phyloP scores from a whole-genome alignment of 2,113 vertebrate genomes.

The Dunckerocampus dactyliophorus region DNA sequence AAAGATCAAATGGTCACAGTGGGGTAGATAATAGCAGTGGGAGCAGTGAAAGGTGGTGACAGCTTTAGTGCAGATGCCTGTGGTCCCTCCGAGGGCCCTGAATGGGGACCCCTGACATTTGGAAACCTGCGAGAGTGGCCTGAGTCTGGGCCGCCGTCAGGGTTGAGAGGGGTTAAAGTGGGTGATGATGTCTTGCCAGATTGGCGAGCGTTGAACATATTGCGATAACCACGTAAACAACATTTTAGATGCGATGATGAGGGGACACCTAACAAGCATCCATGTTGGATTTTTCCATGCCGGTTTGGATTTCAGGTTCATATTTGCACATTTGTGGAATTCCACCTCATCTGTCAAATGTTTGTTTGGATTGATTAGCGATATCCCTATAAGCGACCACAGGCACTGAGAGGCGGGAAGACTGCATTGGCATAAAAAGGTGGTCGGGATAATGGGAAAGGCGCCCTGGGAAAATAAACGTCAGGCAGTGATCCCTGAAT shows the following conservation, averaged over 20 bases:
- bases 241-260: not conserved
- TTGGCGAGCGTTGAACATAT: conserved; percentile 29
- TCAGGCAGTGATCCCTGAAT: conserved; percentile 57
- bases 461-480: conserved; percentile 72
- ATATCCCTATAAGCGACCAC: conserved; percentile 60
- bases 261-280: conserved; percentile 9
- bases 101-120: conserved; percentile 58
- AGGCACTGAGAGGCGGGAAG: conserved; percentile 32
- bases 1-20: conserved; percentile 31
- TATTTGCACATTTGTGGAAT: conserved; percentile 55
- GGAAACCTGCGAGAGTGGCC: conserved; percentile 50
- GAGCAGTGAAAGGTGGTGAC: conserved; percentile 61
- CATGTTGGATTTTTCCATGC: conserved; percentile 14
- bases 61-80: conserved; percentile 70
- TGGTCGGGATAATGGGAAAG: conserved; percentile 48
- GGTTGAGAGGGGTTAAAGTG: conserved; percentile 65
- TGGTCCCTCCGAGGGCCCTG: conserved; percentile 52
- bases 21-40: conserved; percentile 46
- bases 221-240: conserved; percentile 17
- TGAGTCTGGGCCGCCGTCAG: conserved; percentile 33
- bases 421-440: conserved; percentile 51
- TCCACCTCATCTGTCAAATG: conserved; percentile 49
- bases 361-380: conserved; percentile 71
- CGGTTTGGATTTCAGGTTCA: conserved; percentile 37
- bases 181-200: conserved; percentile 57